Percentiles rank a stretch among this genome's conserved stretches.
Evolutionary conservation across 2,797 vertebrate species (phyloP).

Genomic region (Gallirallus australis): DNA sequence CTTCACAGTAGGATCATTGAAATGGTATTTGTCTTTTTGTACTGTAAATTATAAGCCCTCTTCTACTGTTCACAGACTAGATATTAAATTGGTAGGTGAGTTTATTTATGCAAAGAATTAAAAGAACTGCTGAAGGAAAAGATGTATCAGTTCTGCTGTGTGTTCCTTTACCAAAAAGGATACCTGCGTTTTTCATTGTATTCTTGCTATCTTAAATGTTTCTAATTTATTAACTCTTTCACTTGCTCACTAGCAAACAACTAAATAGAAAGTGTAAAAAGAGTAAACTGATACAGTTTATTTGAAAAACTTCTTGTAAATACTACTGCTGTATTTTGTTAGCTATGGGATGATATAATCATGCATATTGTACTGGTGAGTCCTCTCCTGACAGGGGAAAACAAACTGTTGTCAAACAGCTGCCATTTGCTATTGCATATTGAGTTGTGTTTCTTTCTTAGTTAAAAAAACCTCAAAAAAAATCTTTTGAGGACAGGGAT

Average conservation of each 20-base stretch:
- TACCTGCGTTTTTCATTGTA: background rate
- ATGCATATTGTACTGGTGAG: background rate
- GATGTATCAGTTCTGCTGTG: background rate
- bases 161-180: background rate
- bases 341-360: background rate
- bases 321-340: background rate
- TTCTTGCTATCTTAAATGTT: background rate
- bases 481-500: background rate
- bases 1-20: background rate
- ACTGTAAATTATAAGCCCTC: background rate
- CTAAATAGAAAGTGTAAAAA: background rate
- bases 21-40: background rate
- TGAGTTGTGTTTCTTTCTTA: background rate
- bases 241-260: background rate
- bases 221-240: background rate
- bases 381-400: background rate
- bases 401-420: background rate
- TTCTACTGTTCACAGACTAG: background rate
- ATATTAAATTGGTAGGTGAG: background rate
- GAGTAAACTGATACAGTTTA: background rate
- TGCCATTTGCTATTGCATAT: background rate
- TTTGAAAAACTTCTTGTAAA: background rate
- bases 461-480: background rate
- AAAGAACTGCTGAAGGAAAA: background rate
- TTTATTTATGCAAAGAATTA: background rate